These are phyloP conservation scores for Gobiocypris rarus DNA, from an alignment of 2,113 vertebrate genomes.

Conservation along the genomic window DNA sequence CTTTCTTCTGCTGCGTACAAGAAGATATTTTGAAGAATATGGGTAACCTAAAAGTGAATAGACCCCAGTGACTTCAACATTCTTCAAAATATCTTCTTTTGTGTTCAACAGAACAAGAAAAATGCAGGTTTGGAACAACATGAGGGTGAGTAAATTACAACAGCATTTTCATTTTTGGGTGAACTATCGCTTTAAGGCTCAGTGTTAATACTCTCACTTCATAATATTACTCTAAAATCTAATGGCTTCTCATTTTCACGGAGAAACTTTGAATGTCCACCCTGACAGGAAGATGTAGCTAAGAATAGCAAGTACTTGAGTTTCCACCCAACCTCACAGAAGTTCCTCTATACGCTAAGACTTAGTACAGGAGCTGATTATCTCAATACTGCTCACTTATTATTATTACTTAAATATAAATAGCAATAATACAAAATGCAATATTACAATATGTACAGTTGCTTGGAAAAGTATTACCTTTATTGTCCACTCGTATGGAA, in stretches of 20 bases:
- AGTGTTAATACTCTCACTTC: not conserved
- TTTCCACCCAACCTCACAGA: constrained; percentile 45
- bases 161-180: too few relatives aligned
- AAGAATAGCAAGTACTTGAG: constrained; percentile 51
- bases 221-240: not conserved
- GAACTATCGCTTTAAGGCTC: not conserved
- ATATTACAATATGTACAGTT: not conserved
- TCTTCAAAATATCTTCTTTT: too few relatives aligned
- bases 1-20: too few relatives aligned
- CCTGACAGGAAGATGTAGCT: constrained; percentile 49
- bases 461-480: not conserved
- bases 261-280: constrained; percentile 52
- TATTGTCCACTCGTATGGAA: not conserved
- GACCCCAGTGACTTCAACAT: too few relatives aligned
- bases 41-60: too few relatives aligned
- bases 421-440: not conserved
- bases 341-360: constrained; percentile 47
- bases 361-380: not conserved
- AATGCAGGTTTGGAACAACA: too few relatives aligned
- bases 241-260: constrained; percentile 37
- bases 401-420: not conserved
- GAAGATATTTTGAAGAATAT: too few relatives aligned
- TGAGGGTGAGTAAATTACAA: too few relatives aligned
- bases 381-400: not conserved
- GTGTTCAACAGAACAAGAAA: too few relatives aligned